Percentiles rank a stretch among this genome's conserved stretches.
Evolutionary conservation across 2,113 vertebrate genomes (phyloP).

Genomic region (Oxyura jamaicensis): DNA sequence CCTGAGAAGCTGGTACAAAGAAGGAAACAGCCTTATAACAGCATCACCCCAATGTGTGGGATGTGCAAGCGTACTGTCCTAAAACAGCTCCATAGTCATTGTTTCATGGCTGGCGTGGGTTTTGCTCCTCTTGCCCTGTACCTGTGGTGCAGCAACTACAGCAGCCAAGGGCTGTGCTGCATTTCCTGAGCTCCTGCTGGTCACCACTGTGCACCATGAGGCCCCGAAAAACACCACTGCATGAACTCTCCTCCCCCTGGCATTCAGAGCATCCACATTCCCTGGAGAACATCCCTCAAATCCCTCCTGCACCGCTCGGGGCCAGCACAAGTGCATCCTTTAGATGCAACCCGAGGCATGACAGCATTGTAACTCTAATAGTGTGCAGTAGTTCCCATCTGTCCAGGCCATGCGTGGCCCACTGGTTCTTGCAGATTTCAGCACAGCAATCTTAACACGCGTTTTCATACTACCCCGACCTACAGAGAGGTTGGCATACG

Average conservation of each 20-base stretch:
- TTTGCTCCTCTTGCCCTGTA: background rate
- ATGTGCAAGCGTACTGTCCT: background rate
- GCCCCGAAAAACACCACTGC: background rate
- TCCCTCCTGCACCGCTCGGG: background rate
- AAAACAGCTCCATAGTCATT: background rate
- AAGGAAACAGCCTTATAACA: no score
- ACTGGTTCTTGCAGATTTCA: background rate
- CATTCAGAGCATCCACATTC: background rate
- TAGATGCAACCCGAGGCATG: background rate
- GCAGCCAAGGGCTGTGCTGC: background rate
- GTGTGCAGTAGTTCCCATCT: background rate
- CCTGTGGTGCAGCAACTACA: background rate
- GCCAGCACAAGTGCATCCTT: rapidly evolving
- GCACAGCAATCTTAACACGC: background rate
- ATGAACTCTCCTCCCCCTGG: background rate
- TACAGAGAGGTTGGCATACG: background rate
- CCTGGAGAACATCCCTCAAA: background rate
- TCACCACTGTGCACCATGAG: background rate
- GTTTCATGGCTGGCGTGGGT: background rate
- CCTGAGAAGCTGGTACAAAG: no score
- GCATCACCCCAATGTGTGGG: no score
- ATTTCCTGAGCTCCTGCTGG: background rate
- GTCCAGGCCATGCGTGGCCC: background rate
- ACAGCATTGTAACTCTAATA: background rate
- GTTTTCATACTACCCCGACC: background rate